These are phyloP conservation scores for Mactra quadrangularis DNA, from an alignment of 1,140 invertebrate genomes.

Conservation along the genomic window DNA sequence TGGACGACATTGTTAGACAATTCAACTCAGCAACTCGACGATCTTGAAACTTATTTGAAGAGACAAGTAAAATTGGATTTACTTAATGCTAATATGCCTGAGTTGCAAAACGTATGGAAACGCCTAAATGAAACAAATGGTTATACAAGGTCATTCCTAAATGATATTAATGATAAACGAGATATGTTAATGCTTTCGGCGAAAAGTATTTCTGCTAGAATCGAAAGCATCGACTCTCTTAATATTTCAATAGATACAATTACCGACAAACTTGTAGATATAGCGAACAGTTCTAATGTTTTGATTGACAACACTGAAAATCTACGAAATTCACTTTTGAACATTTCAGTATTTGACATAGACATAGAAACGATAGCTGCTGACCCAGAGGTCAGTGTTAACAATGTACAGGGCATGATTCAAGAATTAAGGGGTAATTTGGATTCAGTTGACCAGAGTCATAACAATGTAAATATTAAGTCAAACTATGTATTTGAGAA, in stretches of 20 bases:
- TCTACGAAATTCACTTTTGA: neutral
- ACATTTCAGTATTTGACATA: slow-evolving; percentile 6
- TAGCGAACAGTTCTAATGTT: neutral
- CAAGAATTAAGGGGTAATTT: neutral
- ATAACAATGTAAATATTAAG: neutral
- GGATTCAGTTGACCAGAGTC: neutral
- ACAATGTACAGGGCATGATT: neutral
- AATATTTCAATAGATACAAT: slow-evolving; percentile 21
- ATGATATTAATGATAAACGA: neutral
- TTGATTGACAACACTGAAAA: neutral
- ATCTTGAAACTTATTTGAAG: slow-evolving; percentile 14
- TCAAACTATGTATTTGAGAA: no score
- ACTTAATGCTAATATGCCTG: slow-evolving; percentile 1
- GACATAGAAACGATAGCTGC: slow-evolving; percentile 6
- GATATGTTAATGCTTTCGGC: neutral
- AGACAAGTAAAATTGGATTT: slow-evolving; percentile 30
- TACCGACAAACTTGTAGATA: neutral
- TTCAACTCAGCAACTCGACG: slow-evolving; percentile 23
- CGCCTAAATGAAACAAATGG: neutral
- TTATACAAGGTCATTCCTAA: neutral
- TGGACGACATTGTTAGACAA: neutral
- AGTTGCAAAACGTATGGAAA: neutral
- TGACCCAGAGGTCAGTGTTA: neutral
- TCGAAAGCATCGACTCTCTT: neutral
- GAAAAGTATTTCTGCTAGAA: neutral